Percentiles rank a stretch among this genome's conserved stretches.
These are phyloP conservation scores for Drosophila gaucha DNA, from an alignment of 2,888 invertebrate species.

Conservation along the genomic window DNA sequence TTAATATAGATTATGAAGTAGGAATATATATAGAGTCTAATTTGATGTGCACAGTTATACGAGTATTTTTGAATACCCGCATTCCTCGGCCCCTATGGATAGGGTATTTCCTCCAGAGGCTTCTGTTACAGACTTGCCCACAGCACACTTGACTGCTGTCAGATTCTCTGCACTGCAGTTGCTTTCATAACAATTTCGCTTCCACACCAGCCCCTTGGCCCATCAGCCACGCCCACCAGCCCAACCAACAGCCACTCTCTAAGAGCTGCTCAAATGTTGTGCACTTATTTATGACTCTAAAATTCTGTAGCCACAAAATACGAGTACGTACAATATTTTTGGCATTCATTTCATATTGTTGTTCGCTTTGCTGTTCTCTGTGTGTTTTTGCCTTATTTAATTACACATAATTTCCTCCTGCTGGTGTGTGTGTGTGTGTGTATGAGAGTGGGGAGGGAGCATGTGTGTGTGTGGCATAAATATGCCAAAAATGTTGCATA, in stretches of 20 bases:
- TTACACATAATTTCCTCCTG: constrained; percentile 59
- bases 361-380: constrained; percentile 26
- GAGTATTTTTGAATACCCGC: not conserved
- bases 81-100: not conserved
- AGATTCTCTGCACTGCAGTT: not conserved
- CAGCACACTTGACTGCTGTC: not conserved
- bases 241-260: too few relatives aligned
- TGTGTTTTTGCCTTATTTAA: constrained; percentile 53
- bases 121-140: too few relatives aligned
- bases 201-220: not conserved
- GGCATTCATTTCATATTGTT: constrained; percentile 58
- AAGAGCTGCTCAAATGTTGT: constrained; percentile 28
- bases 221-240: not conserved
- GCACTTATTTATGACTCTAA: constrained; percentile 47
- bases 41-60: not conserved
- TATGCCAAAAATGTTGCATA: constrained; percentile 57
- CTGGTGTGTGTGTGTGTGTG: constrained; percentile 13
- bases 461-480: constrained; percentile 39
- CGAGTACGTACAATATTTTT: constrained; percentile 39
- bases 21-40: not conserved
- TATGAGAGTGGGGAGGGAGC: constrained; percentile 2
- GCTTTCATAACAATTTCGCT: not conserved
- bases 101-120: not conserved
- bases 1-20: too few relatives aligned
- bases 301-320: constrained; percentile 19